phyloP scores from a whole-genome alignment of 1,140 invertebrate genomes.

The Anastrepha ludens region DNA sequence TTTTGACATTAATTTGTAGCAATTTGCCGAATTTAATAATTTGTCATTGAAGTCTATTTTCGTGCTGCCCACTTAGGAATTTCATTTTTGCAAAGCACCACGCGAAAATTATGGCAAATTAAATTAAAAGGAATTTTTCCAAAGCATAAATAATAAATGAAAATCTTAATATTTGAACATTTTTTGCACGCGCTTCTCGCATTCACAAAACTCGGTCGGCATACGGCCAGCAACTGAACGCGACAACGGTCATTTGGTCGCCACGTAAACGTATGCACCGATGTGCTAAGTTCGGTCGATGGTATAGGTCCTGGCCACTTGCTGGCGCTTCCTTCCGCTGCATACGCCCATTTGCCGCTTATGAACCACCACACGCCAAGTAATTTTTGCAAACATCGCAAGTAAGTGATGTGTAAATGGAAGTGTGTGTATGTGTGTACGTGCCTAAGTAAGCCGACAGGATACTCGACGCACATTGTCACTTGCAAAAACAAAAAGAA shows the following conservation, averaged over 20 bases:
- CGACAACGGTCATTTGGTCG: conserved; percentile 9
- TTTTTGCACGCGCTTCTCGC: conserved; percentile 8
- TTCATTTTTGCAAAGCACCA: not conserved
- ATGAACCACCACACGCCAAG: not conserved
- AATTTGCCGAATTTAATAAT: conserved; percentile 43
- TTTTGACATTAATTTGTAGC: conserved; percentile 31
- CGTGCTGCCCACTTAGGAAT: not conserved
- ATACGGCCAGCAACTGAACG: conserved; percentile 12
- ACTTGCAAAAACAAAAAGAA: conserved; percentile 4
- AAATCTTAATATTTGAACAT: not conserved
- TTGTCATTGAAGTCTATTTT: conserved; percentile 48
- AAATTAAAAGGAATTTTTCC: conserved; percentile 1
- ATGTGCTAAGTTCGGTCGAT: not conserved
- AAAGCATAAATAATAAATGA: not conserved
- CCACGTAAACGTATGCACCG: not conserved
- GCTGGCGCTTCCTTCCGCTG: not conserved
- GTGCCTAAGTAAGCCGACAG: not conserved
- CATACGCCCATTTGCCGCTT: not conserved
- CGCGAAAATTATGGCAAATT: conserved; percentile 14
- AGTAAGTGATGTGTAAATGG: not conserved
- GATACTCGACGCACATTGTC: not conserved
- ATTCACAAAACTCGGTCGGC: conserved; percentile 29
- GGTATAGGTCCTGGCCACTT: not conserved
- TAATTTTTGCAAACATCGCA: not conserved
- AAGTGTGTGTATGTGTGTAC: not conserved